Conservation (phyloP, 2,113 vertebrate species). For the Bubalus kerabau region DNA sequence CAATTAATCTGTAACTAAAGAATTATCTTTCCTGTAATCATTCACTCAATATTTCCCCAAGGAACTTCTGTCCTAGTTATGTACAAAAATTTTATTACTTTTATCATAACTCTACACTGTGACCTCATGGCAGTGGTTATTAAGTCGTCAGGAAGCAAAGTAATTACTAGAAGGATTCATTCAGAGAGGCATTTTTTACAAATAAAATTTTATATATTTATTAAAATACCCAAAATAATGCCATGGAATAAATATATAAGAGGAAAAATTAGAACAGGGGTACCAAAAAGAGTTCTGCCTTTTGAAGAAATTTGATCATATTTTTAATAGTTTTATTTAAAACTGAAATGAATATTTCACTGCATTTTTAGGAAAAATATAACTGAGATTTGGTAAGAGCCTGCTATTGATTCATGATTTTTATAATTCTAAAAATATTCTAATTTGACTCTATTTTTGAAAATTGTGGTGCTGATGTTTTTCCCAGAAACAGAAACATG, state of each 20-base stretch:
- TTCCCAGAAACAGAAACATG: not conserved
- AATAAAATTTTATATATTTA: constrained; percentile 34
- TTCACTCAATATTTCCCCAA: constrained; percentile 72
- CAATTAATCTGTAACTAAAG: constrained; percentile 79
- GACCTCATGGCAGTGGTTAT: constrained; percentile 66
- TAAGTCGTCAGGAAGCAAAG: constrained; percentile 68
- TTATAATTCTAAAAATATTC: constrained; percentile 22
- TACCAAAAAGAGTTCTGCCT: not conserved
- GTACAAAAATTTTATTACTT: constrained; percentile 75
- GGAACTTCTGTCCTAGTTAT: constrained; percentile 77
- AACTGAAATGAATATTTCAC: not conserved
- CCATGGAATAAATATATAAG: constrained; percentile 21
- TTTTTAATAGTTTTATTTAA: not conserved
- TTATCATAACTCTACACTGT: constrained; percentile 75
- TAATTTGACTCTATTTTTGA: not conserved
- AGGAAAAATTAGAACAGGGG: not conserved
- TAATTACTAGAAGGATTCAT: constrained; percentile 70
- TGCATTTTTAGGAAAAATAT: constrained; percentile 1
- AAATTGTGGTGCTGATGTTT: not conserved
- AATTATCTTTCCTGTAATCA: constrained; percentile 79
- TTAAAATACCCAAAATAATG: constrained; percentile 54
- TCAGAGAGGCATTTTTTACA: constrained; percentile 49
- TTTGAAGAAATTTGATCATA: not conserved
- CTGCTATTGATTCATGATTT: not conserved
- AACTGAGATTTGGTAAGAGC: not conserved